A percentile compares a stretch with the other conserved stretches of the same genome.
These are phyloP conservation scores for Harpalus rufipes DNA, from an alignment of 2,888 invertebrate species.

Conservation along the genomic window DNA sequence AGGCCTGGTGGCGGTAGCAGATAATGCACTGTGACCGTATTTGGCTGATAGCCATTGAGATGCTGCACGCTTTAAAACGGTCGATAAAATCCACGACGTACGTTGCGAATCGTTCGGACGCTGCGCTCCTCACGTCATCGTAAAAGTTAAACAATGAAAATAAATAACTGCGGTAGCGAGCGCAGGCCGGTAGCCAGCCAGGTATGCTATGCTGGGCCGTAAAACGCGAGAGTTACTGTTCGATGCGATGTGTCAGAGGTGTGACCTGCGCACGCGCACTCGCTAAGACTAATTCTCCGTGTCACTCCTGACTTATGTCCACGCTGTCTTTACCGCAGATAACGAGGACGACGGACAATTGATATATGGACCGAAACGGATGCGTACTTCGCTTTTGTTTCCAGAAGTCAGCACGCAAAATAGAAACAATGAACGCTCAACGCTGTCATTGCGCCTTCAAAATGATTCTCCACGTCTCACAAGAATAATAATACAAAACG, in stretches of 20 bases:
- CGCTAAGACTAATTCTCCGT: slow-evolving; percentile 51
- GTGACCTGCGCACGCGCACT: slow-evolving; percentile 48
- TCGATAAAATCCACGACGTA: slow-evolving; percentile 62
- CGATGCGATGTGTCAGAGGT: slow-evolving; percentile 64
- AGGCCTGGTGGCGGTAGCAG: slow-evolving; percentile 36
- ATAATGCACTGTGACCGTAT: slow-evolving; percentile 62
- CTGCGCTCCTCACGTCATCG: slow-evolving; percentile 63
- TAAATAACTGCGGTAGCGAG: slow-evolving; percentile 60
- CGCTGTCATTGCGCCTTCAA: no score
- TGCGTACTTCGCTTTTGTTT: slow-evolving; percentile 19
- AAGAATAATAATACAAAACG: no score
- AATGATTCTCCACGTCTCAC: no score
- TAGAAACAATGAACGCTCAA: not conserved
- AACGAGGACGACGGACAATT: slow-evolving; percentile 29
- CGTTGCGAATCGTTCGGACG: slow-evolving; percentile 61
- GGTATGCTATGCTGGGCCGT: slow-evolving; percentile 48
- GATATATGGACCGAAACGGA: slow-evolving; percentile 29
- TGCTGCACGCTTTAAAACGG: slow-evolving; percentile 63
- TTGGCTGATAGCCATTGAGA: slow-evolving; percentile 62
- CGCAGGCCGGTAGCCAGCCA: slow-evolving; percentile 52
- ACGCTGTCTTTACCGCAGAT: slow-evolving; percentile 30
- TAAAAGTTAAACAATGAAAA: slow-evolving; percentile 66
- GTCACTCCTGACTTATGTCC: slow-evolving; percentile 52
- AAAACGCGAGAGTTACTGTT: slow-evolving; percentile 63
- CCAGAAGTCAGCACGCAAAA: not conserved